Percentiles rank a stretch among this genome's conserved stretches.
phyloP scores from a whole-genome alignment of 2,888 invertebrate species.

The Catocala nupta region DNA sequence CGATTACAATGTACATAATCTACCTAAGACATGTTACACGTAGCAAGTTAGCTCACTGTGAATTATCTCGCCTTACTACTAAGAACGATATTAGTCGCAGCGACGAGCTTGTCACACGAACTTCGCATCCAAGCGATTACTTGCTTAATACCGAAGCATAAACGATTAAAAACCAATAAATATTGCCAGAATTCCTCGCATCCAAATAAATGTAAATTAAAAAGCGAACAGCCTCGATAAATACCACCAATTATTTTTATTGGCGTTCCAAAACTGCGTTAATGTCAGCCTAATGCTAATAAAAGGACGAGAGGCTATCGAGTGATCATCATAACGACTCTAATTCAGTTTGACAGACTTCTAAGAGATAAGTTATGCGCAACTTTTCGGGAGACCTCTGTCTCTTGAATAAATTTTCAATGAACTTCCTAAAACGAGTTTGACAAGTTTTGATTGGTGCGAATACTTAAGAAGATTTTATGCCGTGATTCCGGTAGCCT shows the following conservation, averaged over 20 bases:
- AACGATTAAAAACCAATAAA: conserved; percentile 4
- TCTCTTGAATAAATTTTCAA: conserved; percentile 82
- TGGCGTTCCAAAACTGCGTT: conserved; percentile 49
- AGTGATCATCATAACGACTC: conserved; percentile 68
- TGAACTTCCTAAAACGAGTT: conserved; percentile 78
- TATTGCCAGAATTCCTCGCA: conserved; percentile 10
- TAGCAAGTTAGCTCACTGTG: too few species aligned
- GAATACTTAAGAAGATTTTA: conserved; percentile 65
- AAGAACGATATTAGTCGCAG: not conserved
- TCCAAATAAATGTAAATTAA: conserved; percentile 30
- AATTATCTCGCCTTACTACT: too few species aligned
- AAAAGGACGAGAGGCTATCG: conserved; percentile 58
- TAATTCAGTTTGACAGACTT: conserved; percentile 78
- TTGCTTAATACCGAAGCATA: not conserved
- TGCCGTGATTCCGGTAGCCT: conserved; percentile 42
- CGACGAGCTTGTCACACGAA: too few species aligned
- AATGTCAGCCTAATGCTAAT: conserved; percentile 47
- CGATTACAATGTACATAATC: too few species aligned
- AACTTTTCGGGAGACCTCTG: conserved; percentile 71
- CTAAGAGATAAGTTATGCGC: conserved; percentile 73
- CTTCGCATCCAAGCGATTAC: too few species aligned
- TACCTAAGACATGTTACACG: too few species aligned
- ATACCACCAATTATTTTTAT: conserved; percentile 47
- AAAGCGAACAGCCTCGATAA: conserved; percentile 32
- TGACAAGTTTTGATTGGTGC: conserved; percentile 77